phyloP scores from a whole-genome alignment of 2,113 vertebrate genomes.

The Condylura cristata region DNA sequence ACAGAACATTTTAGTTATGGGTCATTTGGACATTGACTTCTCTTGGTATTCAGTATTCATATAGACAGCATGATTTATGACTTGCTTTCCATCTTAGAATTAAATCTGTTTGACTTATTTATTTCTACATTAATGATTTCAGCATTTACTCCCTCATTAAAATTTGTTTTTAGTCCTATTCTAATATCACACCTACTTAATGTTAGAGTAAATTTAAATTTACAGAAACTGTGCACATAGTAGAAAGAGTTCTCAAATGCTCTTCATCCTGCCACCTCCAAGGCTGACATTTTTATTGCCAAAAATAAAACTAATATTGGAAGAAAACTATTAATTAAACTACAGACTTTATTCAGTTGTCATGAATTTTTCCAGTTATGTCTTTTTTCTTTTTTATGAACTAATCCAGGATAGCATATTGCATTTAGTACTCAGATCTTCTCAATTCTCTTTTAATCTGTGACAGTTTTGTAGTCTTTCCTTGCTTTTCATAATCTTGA shows the following conservation, averaged over 20 bases:
- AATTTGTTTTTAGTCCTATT: not conserved
- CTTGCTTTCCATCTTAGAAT: not conserved
- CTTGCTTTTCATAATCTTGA: not conserved
- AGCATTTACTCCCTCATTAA: not conserved
- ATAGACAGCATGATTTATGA: not conserved
- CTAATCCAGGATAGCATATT: not conserved
- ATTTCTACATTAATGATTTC: not conserved
- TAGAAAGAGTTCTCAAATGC: not conserved
- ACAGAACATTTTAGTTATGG: not conserved
- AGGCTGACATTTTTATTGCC: not conserved
- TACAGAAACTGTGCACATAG: not conserved
- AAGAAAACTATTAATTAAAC: not conserved
- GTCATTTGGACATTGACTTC: not conserved
- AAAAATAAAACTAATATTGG: not conserved
- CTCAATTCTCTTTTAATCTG: not conserved
- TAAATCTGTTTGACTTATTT: conserved; percentile 8
- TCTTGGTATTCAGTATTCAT: not conserved
- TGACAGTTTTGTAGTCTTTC: not conserved
- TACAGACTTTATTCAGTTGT: not conserved
- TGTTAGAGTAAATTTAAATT: conserved; percentile 24
- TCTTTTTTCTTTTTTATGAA: not conserved
- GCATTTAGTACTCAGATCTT: not conserved
- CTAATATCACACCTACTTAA: not conserved
- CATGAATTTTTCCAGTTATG: not conserved
- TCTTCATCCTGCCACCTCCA: not conserved